Evolutionary conservation across 2,888 invertebrate species (phyloP), one percentile per base, ranked within the genome.

Genomic region (Spisula solida): DNA sequence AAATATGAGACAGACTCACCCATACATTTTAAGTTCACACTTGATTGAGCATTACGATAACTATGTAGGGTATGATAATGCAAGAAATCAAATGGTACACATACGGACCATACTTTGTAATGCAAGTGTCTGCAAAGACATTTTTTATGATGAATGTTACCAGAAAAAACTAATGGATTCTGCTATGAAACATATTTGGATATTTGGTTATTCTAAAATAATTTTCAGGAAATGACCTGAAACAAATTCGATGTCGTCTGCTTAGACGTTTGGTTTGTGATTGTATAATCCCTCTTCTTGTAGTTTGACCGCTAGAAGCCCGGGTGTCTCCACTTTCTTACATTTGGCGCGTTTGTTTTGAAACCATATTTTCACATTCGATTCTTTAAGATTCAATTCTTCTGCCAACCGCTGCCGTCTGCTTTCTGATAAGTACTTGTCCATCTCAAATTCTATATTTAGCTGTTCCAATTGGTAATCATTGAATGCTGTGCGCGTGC

Each of bases 301-400:
- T 94, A 99, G 97, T 95, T 99, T 98, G 87, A 98, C 96, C 0
- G 99, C 99, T 88, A 99, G 97, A 0, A 98, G 98, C 97, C 98
- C 98, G 95, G 96, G 94, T 94, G 98, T 98, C 0, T 98, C 55
- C 18, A 98, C 48, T 85, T 99, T 99, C 97, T 99, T 99, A 97
- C 99, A 98, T 97, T 99, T 99, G 92, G 99, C 99, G 20, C 99
- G 97, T 96, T 99, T 99, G 97, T 99, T 99, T 98, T 98, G 98
- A 97, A 99, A 99, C 99, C 99, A 99, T 97, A 99, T 99, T 97
- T 99, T 99, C 94, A 98, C 99, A 97, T 99, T 99, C 0, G 99
- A 99, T 97, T 99, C 99, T 95, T 99, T 99, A 90, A 99, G 97
- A 0, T 98, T 98, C 88, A 99, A 97, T 95, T 99, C 99, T 1